These are phyloP conservation scores for Bufotes viridis DNA, from an alignment of 2,797 vertebrate genomes.

Conservation along the genomic window DNA sequence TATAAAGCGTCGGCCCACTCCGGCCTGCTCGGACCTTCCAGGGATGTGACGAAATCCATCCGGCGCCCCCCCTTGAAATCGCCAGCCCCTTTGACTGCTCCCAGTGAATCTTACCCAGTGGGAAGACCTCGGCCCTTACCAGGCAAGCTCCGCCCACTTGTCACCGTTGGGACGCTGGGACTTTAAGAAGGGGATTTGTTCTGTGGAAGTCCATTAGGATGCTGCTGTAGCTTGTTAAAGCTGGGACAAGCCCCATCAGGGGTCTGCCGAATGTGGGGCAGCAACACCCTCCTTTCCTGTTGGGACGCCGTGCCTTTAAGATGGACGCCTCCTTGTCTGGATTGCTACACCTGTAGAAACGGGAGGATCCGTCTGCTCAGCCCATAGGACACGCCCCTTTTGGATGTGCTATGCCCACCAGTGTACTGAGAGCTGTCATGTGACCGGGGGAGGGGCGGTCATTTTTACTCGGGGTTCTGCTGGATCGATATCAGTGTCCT, in stretches of 20 bases:
- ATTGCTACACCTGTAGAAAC: background rate
- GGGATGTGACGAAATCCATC: constrained; percentile 88
- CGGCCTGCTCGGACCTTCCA: constrained; percentile 88
- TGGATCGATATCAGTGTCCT: constrained; percentile 24
- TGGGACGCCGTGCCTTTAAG: constrained; percentile 58
- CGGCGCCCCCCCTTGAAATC: constrained; percentile 35
- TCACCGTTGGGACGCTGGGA: constrained; percentile 58
- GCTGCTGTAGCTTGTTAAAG: constrained; percentile 36
- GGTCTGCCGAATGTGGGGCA: constrained; percentile 20
- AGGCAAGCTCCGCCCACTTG: constrained; percentile 53
- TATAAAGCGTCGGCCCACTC: constrained; percentile 91
- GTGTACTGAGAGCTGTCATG: constrained; percentile 36
- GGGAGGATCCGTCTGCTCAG: constrained; percentile 1
- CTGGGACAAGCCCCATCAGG: constrained; percentile 25
- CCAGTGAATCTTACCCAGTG: constrained; percentile 60
- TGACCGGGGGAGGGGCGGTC: constrained; percentile 29
- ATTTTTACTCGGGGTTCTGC: background rate
- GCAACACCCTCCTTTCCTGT: constrained; percentile 9
- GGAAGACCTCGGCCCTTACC: constrained; percentile 62
- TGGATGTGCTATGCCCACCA: constrained; percentile 39
- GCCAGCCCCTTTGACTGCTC: constrained; percentile 52
- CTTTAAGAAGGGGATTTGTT: constrained; percentile 50
- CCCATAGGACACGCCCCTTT: constrained; percentile 40
- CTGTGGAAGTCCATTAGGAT: constrained; percentile 33
- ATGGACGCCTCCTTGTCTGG: constrained; percentile 34